These are phyloP conservation scores for Rynchops niger DNA, from an alignment of 2,113 vertebrate genomes.

Conservation along the genomic window DNA sequence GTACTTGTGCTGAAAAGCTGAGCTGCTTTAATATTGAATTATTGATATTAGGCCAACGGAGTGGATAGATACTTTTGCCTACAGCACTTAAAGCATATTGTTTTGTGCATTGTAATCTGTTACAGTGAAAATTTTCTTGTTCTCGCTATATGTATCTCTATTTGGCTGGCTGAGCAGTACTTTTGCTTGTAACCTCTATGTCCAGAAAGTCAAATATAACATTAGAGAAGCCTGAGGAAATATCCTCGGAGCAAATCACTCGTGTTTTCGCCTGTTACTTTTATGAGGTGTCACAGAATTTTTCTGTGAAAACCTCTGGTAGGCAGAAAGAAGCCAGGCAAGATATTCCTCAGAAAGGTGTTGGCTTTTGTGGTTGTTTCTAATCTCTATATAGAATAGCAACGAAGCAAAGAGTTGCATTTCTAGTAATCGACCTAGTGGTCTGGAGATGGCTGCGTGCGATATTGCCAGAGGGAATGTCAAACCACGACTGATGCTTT, in stretches of 20 bases:
- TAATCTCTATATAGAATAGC: background rate
- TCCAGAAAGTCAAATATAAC: background rate
- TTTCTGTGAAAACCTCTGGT: background rate
- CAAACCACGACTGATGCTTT: background rate
- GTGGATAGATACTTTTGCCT: background rate
- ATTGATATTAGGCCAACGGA: background rate
- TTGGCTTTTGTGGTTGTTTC: background rate
- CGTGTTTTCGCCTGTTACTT: background rate
- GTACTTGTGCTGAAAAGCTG: background rate
- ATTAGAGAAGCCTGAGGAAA: background rate
- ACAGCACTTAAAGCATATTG: background rate
- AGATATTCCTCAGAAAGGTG: background rate
- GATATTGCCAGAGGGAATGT: too few relatives aligned
- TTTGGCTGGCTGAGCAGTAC: background rate
- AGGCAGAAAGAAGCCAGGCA: background rate
- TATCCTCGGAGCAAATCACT: background rate
- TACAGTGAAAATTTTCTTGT: background rate
- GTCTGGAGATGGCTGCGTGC: background rate
- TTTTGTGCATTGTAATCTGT: background rate
- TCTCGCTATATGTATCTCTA: background rate
- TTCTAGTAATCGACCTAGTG: background rate
- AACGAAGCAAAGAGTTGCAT: background rate
- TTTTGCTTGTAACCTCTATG: background rate
- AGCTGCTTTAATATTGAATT: slow-evolving; percentile 6
- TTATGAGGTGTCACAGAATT: background rate